These are phyloP conservation scores for Bujurquina vittata DNA, from an alignment of 2,113 vertebrate species.

Conservation along the genomic window DNA sequence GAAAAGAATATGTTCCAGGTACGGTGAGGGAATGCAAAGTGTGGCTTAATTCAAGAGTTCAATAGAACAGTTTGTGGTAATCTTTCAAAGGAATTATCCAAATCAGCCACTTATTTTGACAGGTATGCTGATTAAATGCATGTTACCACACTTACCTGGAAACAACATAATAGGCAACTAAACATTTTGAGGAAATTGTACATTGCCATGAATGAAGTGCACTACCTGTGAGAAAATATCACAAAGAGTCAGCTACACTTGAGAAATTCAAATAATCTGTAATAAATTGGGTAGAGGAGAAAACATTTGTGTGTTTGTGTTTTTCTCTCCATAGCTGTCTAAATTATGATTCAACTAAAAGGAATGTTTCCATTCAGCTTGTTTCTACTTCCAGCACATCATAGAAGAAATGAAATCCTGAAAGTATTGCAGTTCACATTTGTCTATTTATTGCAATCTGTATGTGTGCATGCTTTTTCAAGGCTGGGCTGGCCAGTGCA, in stretches of 20 bases:
- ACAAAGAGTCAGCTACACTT: not conserved
- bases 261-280: not conserved
- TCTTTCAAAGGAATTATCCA: not conserved
- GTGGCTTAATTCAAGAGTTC: not conserved
- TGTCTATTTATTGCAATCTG: not conserved
- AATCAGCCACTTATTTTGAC: not conserved
- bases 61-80: not conserved
- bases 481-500: not conserved
- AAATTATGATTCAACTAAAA: not conserved
- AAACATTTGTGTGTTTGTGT: not conserved
- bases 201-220: not conserved
- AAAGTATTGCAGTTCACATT: not conserved
- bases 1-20: not conserved
- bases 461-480: not conserved
- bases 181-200: not conserved
- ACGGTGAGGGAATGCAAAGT: conserved; percentile 3
- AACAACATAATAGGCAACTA: not conserved
- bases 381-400: not conserved
- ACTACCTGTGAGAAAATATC: not conserved
- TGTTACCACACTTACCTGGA: not conserved
- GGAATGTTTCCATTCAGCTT: not conserved
- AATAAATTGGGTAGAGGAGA: not conserved
- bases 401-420: not conserved
- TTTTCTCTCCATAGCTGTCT: not conserved
- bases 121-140: not conserved